These are phyloP conservation scores for Pyrocoelia pectoralis DNA, from an alignment of 2,888 invertebrate species.

Conservation along the genomic window DNA sequence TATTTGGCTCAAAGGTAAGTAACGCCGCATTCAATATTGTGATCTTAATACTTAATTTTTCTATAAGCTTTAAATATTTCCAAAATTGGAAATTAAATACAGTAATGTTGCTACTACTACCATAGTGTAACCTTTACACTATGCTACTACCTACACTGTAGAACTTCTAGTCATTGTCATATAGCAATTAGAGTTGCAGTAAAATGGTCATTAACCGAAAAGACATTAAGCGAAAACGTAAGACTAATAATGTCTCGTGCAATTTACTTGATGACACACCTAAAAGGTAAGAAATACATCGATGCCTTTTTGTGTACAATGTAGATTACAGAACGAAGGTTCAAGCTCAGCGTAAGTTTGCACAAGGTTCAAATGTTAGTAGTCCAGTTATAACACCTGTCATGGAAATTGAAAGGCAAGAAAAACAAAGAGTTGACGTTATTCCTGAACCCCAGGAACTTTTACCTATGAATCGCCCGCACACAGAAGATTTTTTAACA, in stretches of 20 bases:
- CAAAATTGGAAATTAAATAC: no score
- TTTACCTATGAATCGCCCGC: conserved; percentile 73
- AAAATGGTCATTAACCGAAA: conserved; percentile 55
- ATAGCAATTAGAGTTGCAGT: no score
- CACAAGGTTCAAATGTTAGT: conserved; percentile 75
- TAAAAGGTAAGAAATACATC: conserved; percentile 55
- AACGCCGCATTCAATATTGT: no score
- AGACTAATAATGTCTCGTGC: conserved; percentile 48
- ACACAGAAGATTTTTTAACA: conserved; percentile 86
- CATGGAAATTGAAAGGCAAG: conserved; percentile 67
- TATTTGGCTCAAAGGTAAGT: no score
- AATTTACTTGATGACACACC: conserved; percentile 57
- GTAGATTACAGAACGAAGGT: conserved; percentile 75
- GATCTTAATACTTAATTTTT: no score
- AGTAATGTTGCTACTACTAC: no score
- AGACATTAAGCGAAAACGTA: conserved; percentile 58
- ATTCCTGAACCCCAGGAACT: conserved; percentile 67
- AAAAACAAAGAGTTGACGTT: conserved; percentile 52
- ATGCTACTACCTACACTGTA: no score
- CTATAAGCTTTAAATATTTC: no score
- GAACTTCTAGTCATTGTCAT: no score
- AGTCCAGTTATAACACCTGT: conserved; percentile 67
- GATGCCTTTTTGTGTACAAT: neutral
- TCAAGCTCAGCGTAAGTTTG: conserved; percentile 88
- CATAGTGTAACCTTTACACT: no score